Evolutionary conservation across 2,113 vertebrate species (phyloP).

Genomic region (Chloropsis cyanopogon): DNA sequence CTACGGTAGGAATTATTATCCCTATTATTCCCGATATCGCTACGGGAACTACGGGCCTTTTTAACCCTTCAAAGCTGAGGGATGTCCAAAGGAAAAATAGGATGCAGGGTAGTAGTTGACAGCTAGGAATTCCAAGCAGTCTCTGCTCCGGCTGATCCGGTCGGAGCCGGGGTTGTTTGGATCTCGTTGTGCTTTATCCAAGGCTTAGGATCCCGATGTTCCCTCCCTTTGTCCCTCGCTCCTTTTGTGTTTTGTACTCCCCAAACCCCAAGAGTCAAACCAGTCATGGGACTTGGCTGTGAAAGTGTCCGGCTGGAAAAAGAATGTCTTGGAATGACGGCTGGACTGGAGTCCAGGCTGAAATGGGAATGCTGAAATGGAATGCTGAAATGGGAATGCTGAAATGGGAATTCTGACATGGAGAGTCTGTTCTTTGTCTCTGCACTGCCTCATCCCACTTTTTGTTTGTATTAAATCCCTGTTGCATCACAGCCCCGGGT

Average conservation of each 20-base stretch:
- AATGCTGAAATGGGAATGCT: neutral
- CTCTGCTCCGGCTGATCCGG: neutral
- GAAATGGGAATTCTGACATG: neutral
- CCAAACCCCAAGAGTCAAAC: neutral
- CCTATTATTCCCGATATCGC: neutral
- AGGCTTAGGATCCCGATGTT: neutral
- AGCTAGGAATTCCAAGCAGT: neutral
- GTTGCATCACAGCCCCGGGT: neutral
- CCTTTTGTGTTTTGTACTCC: neutral
- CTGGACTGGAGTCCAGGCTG: neutral
- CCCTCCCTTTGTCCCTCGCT: neutral
- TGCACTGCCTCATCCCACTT: neutral
- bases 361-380: neutral
- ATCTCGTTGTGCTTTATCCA: neutral
- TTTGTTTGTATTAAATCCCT: conserved; percentile 49
- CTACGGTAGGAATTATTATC: neutral
- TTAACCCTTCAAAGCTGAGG: neutral
- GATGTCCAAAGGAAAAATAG: neutral
- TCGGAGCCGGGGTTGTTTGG: neutral
- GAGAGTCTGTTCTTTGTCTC: neutral
- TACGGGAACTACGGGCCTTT: conserved; percentile 6
- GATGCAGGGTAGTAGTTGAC: neutral
- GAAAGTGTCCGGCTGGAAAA: neutral
- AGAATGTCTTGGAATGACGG: neutral
- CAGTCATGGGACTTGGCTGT: neutral